A percentile compares a stretch with the other conserved stretches of the same genome.
phyloP scores from a whole-genome alignment of 2,888 invertebrate species.

The Catocala nupta region DNA sequence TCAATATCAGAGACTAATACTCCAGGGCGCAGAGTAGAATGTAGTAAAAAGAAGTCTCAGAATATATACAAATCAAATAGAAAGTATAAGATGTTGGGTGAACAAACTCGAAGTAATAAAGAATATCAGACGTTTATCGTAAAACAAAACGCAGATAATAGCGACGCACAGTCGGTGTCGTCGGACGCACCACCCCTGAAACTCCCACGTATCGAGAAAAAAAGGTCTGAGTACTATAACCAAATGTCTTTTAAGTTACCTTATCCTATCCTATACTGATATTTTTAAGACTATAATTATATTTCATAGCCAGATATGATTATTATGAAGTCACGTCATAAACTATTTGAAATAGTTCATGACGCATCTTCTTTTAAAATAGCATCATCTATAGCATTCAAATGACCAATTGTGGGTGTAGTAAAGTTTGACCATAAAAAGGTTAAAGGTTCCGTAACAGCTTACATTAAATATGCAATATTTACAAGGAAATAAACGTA shows the following conservation, averaged over 20 bases:
- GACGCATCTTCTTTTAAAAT: too few relatives aligned
- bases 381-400: too few relatives aligned
- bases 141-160: constrained; percentile 64
- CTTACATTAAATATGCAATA: too few relatives aligned
- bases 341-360: too few relatives aligned
- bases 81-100: constrained; percentile 69
- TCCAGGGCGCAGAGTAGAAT: constrained; percentile 56
- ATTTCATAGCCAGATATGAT: too few relatives aligned
- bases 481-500: too few relatives aligned
- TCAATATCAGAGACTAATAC: constrained; percentile 73
- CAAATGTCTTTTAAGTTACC: too few relatives aligned
- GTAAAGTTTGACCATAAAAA: too few relatives aligned
- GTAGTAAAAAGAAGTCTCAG: constrained; percentile 65
- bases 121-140: constrained; percentile 77
- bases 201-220: constrained; percentile 78
- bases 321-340: too few relatives aligned
- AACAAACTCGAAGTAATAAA: constrained; percentile 65
- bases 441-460: too few relatives aligned
- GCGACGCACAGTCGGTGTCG: constrained; percentile 69
- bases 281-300: too few relatives aligned
- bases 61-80: constrained; percentile 66
- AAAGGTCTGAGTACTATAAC: constrained; percentile 66
- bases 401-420: too few relatives aligned
- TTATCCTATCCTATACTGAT: constrained; percentile 36
- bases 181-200: constrained; percentile 80